These are phyloP conservation scores for Idaea straminata DNA, from an alignment of 2,888 invertebrate genomes.

Conservation along the genomic window DNA sequence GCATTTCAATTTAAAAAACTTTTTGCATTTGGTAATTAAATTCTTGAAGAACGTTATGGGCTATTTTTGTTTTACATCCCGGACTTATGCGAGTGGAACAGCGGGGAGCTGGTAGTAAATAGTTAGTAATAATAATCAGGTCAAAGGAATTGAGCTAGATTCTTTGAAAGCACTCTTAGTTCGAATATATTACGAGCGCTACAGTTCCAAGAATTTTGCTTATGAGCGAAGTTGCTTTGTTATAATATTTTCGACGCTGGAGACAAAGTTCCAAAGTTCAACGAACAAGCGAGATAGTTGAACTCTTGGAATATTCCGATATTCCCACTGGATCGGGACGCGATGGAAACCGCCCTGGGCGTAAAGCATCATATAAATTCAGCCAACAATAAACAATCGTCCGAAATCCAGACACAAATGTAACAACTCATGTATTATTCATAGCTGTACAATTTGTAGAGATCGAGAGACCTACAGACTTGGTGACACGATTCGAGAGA, in stretches of 20 bases:
- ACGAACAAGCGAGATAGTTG: not conserved
- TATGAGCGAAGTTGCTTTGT: not conserved
- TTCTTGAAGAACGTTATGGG: too few species aligned
- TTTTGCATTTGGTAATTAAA: too few species aligned
- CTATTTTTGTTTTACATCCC: too few species aligned
- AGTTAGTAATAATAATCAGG: not conserved
- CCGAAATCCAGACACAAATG: not conserved
- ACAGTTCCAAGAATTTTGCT: constrained; percentile 1
- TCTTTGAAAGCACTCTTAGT: not conserved
- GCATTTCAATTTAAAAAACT: too few species aligned
- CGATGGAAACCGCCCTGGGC: too few species aligned
- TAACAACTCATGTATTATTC: not conserved
- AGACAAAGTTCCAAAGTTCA: not conserved
- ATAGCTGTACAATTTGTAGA: not conserved
- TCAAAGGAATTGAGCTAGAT: not conserved
- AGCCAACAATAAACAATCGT: not conserved
- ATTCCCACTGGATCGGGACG: too few species aligned
- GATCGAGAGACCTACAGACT: not conserved
- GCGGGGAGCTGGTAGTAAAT: too few species aligned
- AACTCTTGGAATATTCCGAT: too few species aligned
- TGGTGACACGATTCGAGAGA: not conserved
- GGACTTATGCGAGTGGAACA: too few species aligned
- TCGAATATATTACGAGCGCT: not conserved
- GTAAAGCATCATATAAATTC: not conserved
- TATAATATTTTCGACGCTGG: not conserved